Evolutionary conservation across 2,797 vertebrate species (phyloP).

Genomic region (Margarornis squamiger): DNA sequence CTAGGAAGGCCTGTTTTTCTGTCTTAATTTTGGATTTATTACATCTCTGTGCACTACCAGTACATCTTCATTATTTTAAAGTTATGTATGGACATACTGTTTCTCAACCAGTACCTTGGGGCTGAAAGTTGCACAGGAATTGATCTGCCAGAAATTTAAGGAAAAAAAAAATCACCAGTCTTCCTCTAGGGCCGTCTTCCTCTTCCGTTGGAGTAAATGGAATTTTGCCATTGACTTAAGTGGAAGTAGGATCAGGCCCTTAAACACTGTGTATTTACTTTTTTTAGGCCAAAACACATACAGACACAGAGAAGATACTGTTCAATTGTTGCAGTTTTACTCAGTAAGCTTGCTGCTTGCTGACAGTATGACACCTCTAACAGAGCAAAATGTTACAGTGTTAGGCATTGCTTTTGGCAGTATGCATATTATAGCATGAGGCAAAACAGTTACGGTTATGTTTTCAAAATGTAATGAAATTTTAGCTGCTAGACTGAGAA

Average conservation of each 20-base stretch:
- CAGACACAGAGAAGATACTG: slow-evolving; percentile 46
- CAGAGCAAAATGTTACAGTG: neutral
- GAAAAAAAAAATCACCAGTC: neutral
- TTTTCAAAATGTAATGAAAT: slow-evolving; percentile 42
- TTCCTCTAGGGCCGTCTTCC: neutral
- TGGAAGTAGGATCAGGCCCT: slow-evolving; percentile 42
- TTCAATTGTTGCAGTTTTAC: slow-evolving; percentile 8
- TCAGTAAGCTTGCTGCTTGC: neutral
- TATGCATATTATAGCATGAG: neutral
- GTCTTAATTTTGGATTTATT: neutral
- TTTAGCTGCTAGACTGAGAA: slow-evolving; percentile 1
- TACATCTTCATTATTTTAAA: neutral
- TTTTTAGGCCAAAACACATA: slow-evolving; percentile 52
- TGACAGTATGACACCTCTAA: slow-evolving; percentile 7
- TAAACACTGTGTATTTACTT: slow-evolving; percentile 37
- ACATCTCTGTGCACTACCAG: neutral
- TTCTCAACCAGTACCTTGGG: neutral
- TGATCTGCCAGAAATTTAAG: neutral
- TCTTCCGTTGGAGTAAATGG: slow-evolving; percentile 6
- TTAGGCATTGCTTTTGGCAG: slow-evolving; percentile 20
- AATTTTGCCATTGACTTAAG: slow-evolving; percentile 39
- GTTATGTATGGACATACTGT: neutral
- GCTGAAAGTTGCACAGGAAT: neutral
- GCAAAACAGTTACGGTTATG: neutral
- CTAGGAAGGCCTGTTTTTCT: neutral